Evolutionary conservation across 2,113 vertebrate species (phyloP).

Genomic region (Alligator sinensis): DNA sequence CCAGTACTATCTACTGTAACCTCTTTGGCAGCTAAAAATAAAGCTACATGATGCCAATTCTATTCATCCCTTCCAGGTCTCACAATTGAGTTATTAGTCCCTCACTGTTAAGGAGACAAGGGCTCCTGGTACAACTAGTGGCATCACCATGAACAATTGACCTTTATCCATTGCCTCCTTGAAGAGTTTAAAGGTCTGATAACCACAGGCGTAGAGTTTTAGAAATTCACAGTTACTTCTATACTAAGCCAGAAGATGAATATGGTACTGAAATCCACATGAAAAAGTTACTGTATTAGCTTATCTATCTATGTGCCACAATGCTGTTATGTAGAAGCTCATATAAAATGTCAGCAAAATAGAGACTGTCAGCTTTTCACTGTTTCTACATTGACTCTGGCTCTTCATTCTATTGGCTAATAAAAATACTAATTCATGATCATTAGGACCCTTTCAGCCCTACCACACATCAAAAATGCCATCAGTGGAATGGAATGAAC

Average conservation of each 20-base stretch:
- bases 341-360: neutral
- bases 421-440: neutral
- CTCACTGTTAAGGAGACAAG: neutral
- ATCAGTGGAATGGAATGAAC: neutral
- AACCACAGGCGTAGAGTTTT: neutral
- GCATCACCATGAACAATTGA: neutral
- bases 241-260: neutral
- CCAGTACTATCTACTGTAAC: neutral
- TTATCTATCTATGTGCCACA: neutral
- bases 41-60: neutral
- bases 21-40: neutral
- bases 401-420: neutral
- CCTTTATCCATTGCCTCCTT: neutral
- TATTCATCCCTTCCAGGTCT: neutral
- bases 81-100: neutral
- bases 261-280: neutral
- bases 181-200: neutral
- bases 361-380: neutral
- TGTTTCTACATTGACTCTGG: neutral
- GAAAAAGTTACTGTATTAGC: neutral
- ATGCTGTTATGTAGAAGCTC: neutral
- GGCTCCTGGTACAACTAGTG: neutral
- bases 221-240: neutral
- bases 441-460: neutral
- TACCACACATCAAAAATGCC: neutral